Base-by-base conservation (phyloP, 2,888 invertebrate genomes). In the Lacanobia wlatinum region DNA sequence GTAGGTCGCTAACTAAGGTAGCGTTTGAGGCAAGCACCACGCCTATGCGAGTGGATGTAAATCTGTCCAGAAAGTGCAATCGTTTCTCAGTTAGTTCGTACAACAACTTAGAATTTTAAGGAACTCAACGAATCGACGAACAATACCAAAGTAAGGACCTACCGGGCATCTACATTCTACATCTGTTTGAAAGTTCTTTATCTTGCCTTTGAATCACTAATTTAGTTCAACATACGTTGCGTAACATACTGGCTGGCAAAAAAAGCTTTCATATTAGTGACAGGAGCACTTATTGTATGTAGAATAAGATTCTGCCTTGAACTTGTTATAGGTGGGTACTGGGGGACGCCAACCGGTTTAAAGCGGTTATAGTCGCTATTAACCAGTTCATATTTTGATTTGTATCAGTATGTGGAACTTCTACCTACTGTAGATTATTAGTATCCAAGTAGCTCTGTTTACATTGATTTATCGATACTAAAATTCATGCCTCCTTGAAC, bases 301-400 rank as follows among this genome's bases (percentile, higher is more conserved):
- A 12, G 18, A 18, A 23, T 62, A 21, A 12, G 12, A 55, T 23
- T 56, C 46, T 9, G 12, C 71, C 73, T 73, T 71, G 23, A 50
- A 71, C 58, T 56, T 48, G 52, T 69, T 67, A 8, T 40, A n/a
- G n/a, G 0, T n/a, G 12, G 12, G n/a, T n/a, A 18, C 6, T 18
- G 23, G 56, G 38, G 66, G 21, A 69, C n/a, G 14, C 43, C 16
- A 67, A 43, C 69, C 43, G 67, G 69, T 67, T 53, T 21, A 18
- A 53, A 43, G 6, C 14, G 67, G 23, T 48, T 0, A 4, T 48
- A 4, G 12, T 16, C 38, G 46, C 12, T n/a, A 38, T 38, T 3
- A n/a, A 40, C 38, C 48, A 48, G 48, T 48, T n/a, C 16, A n/a
- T 40, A 34, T 70, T 72, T 46, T 1, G 9, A 21, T 28, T 14